phyloP scores from a whole-genome alignment of 2,113 vertebrate species.

The Parus major region DNA sequence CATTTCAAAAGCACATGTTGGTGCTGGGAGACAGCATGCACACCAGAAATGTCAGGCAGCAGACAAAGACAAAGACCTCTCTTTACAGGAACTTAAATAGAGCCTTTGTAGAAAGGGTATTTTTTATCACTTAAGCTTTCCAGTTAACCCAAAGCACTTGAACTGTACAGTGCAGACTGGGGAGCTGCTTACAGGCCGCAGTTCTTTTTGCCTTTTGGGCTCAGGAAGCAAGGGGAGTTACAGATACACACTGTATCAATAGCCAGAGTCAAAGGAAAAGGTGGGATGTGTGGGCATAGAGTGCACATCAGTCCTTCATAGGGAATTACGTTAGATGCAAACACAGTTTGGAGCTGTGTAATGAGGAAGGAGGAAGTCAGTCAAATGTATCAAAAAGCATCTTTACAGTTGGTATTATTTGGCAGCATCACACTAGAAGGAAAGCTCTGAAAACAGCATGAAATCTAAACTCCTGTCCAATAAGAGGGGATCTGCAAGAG shows the following conservation, averaged over 20 bases:
- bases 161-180: background rate
- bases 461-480: background rate
- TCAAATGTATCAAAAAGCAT: background rate
- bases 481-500: background rate
- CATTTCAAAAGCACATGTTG: background rate
- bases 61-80: constrained; percentile 35
- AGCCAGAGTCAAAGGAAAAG: background rate
- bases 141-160: background rate
- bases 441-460: background rate
- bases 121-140: constrained; percentile 17
- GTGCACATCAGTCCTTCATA: background rate
- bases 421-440: background rate
- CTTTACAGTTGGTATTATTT: background rate
- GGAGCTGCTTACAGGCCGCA: background rate
- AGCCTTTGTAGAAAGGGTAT: constrained; percentile 25
- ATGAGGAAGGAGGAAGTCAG: background rate
- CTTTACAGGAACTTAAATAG: background rate
- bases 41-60: background rate
- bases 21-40: background rate
- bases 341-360: background rate
- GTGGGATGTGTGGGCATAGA: background rate
- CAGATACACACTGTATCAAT: rapidly evolving
- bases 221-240: background rate
- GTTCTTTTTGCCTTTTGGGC: background rate
- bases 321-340: background rate